These are phyloP conservation scores for Odobenus rosmarus DNA, from an alignment of 2,113 vertebrate species.

Conservation along the genomic window DNA sequence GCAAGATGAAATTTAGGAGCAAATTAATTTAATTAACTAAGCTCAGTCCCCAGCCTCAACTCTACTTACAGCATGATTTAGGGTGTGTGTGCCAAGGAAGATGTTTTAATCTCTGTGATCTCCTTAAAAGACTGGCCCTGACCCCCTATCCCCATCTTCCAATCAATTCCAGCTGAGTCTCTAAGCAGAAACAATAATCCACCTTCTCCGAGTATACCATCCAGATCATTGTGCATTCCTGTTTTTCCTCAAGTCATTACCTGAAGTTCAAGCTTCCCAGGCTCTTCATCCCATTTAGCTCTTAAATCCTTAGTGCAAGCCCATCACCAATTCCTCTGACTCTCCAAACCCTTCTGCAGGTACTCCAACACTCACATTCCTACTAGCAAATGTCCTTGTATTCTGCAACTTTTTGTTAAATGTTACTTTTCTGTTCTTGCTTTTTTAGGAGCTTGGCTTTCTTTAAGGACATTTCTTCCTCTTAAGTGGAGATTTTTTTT, in stretches of 20 bases:
- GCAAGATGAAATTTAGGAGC: background rate
- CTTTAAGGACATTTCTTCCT: background rate
- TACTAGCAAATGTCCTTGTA: background rate
- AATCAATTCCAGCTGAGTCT: background rate
- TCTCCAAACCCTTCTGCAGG: background rate
- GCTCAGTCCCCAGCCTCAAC: background rate
- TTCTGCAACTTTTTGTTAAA: background rate
- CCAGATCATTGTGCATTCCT: background rate
- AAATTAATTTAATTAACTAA: slow-evolving; percentile 10
- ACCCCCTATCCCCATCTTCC: background rate
- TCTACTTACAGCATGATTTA: background rate
- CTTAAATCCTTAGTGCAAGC: background rate
- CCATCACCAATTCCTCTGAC: background rate
- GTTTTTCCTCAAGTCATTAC: background rate
- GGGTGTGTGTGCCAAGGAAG: background rate
- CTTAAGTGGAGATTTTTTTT: background rate
- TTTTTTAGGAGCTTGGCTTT: background rate
- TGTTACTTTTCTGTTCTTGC: background rate
- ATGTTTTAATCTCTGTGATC: background rate
- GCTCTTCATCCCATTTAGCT: background rate
- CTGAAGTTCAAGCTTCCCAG: background rate
- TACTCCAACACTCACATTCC: background rate
- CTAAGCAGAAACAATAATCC: background rate
- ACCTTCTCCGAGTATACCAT: background rate
- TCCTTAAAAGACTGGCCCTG: background rate